Evolutionary conservation across 2,888 invertebrate species (phyloP).

Genomic region (Parapristionchus giblindavisi): DNA sequence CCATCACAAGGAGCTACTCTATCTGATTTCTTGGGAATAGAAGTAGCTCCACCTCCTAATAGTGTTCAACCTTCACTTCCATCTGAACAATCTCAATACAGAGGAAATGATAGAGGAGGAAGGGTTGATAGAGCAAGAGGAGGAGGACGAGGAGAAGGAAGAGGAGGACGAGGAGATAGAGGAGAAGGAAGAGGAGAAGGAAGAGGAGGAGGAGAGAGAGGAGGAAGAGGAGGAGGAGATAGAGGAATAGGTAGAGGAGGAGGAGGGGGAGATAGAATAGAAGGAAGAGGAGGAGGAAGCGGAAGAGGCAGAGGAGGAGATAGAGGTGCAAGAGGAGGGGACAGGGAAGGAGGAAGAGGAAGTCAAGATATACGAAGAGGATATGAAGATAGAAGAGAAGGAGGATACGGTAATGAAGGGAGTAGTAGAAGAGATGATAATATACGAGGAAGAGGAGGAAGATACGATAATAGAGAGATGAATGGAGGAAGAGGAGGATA

Average conservation of each 20-base stretch:
- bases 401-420: slow-evolving; percentile 5
- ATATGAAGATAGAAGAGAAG: slow-evolving; percentile 7
- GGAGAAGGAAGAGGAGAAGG: background rate
- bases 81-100: background rate
- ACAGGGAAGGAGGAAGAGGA: background rate
- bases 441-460: background rate
- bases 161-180: background rate
- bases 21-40: slow-evolving; percentile 1
- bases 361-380: background rate
- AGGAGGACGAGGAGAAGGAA: slow-evolving; percentile 5
- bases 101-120: background rate
- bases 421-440: background rate
- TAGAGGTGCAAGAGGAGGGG: background rate
- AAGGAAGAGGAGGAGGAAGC: background rate
- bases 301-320: background rate
- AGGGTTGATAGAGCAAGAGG: background rate
- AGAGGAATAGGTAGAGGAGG: slow-evolving; percentile 10
- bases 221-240: slow-evolving; percentile 3
- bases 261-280: background rate
- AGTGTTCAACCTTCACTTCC: background rate
- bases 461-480: background rate
- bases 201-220: background rate
- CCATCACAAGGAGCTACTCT: slow-evolving; percentile 16
- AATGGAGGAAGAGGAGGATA: background rate
- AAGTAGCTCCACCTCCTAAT: background rate